Conservation (phyloP, 2,113 vertebrate genomes). For the Empidonax traillii region DNA sequence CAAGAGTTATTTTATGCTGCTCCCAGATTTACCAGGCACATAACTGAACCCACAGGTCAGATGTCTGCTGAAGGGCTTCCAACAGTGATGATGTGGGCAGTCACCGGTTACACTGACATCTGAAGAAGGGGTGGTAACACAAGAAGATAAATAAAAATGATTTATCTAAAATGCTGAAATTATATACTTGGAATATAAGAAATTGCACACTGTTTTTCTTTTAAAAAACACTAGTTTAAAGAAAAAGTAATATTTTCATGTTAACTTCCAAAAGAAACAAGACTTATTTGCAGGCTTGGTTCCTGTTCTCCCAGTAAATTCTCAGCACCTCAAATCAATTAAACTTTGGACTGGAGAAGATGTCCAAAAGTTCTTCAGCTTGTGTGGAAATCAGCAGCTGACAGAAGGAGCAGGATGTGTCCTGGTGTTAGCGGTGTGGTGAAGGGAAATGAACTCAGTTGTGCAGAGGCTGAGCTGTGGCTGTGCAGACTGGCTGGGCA, state of each 20-base stretch:
- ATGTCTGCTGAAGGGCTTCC: background rate
- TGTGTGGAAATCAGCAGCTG: background rate
- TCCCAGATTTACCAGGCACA: background rate
- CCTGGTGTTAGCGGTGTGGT: background rate
- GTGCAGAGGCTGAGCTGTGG: fast-evolving
- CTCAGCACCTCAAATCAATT: background rate
- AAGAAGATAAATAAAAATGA: background rate
- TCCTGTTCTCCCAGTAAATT: background rate
- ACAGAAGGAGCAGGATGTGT: background rate
- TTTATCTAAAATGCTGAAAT: background rate
- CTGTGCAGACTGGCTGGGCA: background rate
- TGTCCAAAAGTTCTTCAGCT: background rate
- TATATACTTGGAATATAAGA: background rate
- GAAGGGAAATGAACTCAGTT: background rate
- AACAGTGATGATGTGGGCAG: background rate
- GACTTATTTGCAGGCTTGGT: background rate
- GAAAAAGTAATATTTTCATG: background rate
- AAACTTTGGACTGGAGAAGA: background rate
- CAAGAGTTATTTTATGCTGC: background rate
- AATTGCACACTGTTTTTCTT: background rate
- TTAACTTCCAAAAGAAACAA: background rate
- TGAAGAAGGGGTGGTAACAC: background rate
- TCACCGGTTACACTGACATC: background rate
- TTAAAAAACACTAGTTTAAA: background rate
- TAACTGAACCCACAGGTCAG: background rate